Conservation (phyloP, 2,113 vertebrate genomes). For the Peromyscus polionotus region DNA sequence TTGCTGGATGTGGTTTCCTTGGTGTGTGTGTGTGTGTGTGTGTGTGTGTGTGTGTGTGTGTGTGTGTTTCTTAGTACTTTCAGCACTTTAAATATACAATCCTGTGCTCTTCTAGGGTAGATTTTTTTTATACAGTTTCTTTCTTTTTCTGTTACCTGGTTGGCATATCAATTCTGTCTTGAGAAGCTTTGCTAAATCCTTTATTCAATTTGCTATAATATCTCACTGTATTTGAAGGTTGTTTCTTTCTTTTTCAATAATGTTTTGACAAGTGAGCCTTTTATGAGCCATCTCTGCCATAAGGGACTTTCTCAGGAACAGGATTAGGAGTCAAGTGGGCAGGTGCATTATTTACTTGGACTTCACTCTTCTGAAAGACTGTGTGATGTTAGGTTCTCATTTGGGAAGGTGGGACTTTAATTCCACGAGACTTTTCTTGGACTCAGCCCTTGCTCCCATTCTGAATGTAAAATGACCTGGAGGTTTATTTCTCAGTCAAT, state of each 20-base stretch:
- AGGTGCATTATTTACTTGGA: neutral
- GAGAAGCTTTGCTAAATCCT: neutral
- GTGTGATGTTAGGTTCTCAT: neutral
- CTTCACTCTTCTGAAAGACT: neutral
- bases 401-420: neutral
- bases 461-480: neutral
- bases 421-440: neutral
- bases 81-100: neutral
- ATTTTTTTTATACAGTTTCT: neutral
- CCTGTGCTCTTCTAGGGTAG: neutral
- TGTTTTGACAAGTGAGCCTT: constrained; percentile 2
- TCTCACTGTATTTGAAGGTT: neutral
- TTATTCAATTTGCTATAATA: neutral
- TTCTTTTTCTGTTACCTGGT: neutral
- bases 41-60: no score
- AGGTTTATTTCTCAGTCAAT: neutral
- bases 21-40: neutral
- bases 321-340: neutral
- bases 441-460: neutral
- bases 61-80: neutral
- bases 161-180: neutral
- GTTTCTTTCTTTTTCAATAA: neutral
- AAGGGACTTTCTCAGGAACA: neutral
- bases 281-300: neutral
- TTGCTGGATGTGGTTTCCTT: neutral